phyloP scores from a whole-genome alignment of 2,113 vertebrate genomes.

The Lagopus muta region DNA sequence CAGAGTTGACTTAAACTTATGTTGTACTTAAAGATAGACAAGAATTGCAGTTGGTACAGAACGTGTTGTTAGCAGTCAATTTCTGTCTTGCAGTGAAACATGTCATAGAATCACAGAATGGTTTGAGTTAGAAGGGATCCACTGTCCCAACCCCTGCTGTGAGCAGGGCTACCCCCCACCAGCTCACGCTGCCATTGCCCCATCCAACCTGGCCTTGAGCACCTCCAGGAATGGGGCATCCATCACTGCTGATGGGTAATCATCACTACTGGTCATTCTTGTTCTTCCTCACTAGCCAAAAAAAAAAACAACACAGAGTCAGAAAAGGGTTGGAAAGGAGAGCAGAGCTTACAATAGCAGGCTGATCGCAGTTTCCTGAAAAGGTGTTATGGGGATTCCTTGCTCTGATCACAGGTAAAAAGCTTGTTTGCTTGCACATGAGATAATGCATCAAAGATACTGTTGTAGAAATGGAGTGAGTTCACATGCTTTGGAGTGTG shows the following conservation, averaged over 20 bases:
- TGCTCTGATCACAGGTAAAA: neutral
- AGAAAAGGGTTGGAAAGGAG: neutral
- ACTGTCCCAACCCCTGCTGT: no score
- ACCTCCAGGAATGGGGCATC: neutral
- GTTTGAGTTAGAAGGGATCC: neutral
- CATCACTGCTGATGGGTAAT: neutral
- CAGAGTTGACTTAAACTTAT: neutral
- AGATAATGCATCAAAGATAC: neutral
- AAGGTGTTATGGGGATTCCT: neutral
- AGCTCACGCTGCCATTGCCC: no score
- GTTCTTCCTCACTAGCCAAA: neutral
- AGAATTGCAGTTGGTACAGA: neutral
- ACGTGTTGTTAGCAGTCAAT: fast-evolving
- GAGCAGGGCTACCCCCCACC: no score
- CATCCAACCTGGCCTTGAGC: neutral
- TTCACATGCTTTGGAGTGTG: neutral
- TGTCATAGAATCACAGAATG: neutral
- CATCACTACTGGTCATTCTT: neutral
- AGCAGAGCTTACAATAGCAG: neutral
- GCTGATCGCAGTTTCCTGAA: no score
- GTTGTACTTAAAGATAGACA: neutral
- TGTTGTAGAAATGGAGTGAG: neutral
- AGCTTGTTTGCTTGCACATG: neutral
- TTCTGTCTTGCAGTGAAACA: neutral
- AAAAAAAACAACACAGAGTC: neutral